Evolutionary conservation across 2,797 vertebrate species (phyloP).

Genomic region (Diglossa cyanea): DNA sequence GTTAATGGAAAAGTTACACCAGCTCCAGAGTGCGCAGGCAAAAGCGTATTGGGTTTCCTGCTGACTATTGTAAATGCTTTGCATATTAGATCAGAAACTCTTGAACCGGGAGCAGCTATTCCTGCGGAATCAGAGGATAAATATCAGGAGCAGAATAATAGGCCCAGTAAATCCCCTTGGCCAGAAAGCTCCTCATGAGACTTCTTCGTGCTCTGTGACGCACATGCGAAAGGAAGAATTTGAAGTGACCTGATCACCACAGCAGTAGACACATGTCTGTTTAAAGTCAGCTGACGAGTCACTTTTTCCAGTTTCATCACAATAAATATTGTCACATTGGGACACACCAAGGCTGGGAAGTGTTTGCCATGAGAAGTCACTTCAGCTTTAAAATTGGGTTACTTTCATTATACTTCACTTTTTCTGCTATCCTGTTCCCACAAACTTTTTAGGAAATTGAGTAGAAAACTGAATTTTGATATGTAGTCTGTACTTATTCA

Average conservation of each 20-base stretch:
- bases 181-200: conserved; percentile 51
- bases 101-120: conserved; percentile 52
- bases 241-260: neutral
- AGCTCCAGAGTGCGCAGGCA: conserved; percentile 61
- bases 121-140: conserved; percentile 44
- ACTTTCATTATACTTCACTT: neutral
- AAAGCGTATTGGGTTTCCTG: conserved; percentile 77
- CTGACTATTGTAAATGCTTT: conserved; percentile 75
- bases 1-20: conserved; percentile 72
- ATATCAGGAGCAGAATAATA: conserved; percentile 58
- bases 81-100: conserved; percentile 68
- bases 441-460: neutral
- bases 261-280: neutral
- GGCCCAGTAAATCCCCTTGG: conserved; percentile 48
- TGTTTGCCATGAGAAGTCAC: neutral
- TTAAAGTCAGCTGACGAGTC: conserved; percentile 25
- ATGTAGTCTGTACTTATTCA: neutral
- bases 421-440: neutral
- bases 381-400: neutral
- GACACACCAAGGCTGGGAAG: neutral
- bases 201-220: conserved; percentile 33
- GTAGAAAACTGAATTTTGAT: neutral
- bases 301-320: conserved; percentile 26
- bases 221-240: conserved; percentile 45
- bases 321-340: neutral